Percentiles rank a stretch among this genome's conserved stretches.
Conservation (phyloP, 2,888 invertebrate genomes). For the Eupithecia abbreviata region DNA sequence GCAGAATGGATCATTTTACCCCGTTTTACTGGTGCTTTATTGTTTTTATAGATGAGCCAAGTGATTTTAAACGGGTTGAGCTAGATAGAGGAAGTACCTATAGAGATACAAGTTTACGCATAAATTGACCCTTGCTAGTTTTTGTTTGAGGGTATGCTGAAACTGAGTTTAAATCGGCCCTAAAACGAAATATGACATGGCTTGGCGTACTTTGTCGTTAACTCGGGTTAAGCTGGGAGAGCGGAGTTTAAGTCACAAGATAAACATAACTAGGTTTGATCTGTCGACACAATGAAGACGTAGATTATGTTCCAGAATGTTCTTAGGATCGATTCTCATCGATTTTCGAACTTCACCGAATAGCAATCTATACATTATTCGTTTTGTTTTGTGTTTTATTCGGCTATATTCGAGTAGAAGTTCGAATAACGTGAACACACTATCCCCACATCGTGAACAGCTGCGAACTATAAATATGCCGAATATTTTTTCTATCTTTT, state of each 20-base stretch:
- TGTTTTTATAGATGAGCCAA: slow-evolving; percentile 14
- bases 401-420: no score
- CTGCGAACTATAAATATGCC: no score
- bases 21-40: slow-evolving; percentile 23
- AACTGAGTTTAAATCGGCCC: background rate
- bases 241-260: background rate
- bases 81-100: background rate
- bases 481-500: no score
- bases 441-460: no score
- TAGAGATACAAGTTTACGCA: background rate
- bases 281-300: background rate
- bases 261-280: background rate
- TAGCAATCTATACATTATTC: no score
- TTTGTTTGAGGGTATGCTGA: background rate
- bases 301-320: background rate
- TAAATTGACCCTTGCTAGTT: slow-evolving; percentile 1
- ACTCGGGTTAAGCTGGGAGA: background rate
- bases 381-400: no score
- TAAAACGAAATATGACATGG: background rate
- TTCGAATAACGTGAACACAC: no score
- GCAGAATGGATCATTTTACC: slow-evolving; percentile 12
- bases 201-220: background rate
- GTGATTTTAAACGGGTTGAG: slow-evolving; percentile 14
- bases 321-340: background rate
- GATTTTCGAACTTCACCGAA: background rate